These are phyloP conservation scores for Benthosema pterotum DNA, from an alignment of 2,797 vertebrate species.

Conservation along the genomic window DNA sequence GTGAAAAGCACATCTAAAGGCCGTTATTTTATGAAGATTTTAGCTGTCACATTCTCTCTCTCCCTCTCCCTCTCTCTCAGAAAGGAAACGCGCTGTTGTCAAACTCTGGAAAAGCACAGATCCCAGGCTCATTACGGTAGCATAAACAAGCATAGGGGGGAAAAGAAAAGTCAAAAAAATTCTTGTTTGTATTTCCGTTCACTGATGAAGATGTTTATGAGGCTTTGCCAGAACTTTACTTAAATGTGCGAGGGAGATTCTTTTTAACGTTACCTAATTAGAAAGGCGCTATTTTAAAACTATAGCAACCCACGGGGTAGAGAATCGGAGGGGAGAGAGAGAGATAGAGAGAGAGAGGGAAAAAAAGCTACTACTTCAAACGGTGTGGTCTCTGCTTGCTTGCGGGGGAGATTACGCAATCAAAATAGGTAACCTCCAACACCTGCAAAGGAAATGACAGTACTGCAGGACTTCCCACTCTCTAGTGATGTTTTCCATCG, in stretches of 20 bases:
- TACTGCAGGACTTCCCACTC: constrained; percentile 30
- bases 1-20: constrained; percentile 78
- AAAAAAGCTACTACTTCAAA: constrained; percentile 65
- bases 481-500: constrained; percentile 18
- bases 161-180: constrained; percentile 49
- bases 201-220: constrained; percentile 71
- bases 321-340: constrained; percentile 33
- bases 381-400: constrained; percentile 27
- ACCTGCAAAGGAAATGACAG: constrained; percentile 48
- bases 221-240: constrained; percentile 69
- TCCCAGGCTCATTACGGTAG: constrained; percentile 80
- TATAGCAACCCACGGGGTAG: constrained; percentile 32
- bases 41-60: constrained; percentile 75
- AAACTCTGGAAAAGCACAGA: constrained; percentile 75
- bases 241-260: constrained; percentile 54
- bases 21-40: constrained; percentile 81
- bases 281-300: constrained; percentile 64
- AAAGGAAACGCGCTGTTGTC: constrained; percentile 70
- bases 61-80: constrained; percentile 40
- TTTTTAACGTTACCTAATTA: constrained; percentile 74
- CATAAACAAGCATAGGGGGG: constrained; percentile 73
- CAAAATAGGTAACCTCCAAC: constrained; percentile 50
- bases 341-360: too few relatives aligned
- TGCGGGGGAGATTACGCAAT: constrained; percentile 54
- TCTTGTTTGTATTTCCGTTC: constrained; percentile 69